Evolutionary conservation across 2,797 vertebrate genomes (phyloP).

Genomic region (Crenichthys baileyi): DNA sequence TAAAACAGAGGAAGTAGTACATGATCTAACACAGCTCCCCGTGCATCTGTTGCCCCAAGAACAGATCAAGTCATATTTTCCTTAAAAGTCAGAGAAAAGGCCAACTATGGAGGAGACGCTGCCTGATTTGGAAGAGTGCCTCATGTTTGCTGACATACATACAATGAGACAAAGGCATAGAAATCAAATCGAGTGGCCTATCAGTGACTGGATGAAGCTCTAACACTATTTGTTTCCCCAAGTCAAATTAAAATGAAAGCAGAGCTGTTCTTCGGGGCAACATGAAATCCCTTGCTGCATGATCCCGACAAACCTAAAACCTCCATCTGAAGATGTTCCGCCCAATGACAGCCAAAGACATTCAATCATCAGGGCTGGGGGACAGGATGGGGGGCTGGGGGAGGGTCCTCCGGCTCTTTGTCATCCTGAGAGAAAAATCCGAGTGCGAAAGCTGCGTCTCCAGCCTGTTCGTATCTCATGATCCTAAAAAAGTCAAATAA

Average conservation of each 20-base stretch:
- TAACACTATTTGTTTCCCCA: background rate
- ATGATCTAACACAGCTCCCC: slow-evolving; percentile 66
- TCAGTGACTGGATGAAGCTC: background rate
- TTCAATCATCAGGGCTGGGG: slow-evolving; percentile 79
- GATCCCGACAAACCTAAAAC: slow-evolving; percentile 53
- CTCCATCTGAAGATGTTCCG: slow-evolving; percentile 58
- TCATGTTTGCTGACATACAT: slow-evolving; percentile 5
- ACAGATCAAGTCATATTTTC: slow-evolving; percentile 42
- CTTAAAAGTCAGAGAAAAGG: background rate
- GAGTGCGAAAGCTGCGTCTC: slow-evolving; percentile 56
- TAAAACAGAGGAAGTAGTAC: slow-evolving; percentile 70
- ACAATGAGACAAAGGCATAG: slow-evolving; percentile 24
- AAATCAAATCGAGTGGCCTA: slow-evolving; percentile 23
- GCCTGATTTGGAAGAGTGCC: background rate
- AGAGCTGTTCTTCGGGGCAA: slow-evolving; percentile 69
- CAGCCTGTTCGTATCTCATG: slow-evolving; percentile 63
- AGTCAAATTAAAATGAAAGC: slow-evolving; percentile 14
- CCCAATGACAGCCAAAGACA: slow-evolving; percentile 82
- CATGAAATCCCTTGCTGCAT: slow-evolving; percentile 28
- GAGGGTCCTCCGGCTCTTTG: slow-evolving; percentile 31
- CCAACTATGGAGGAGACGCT: slow-evolving; percentile 10
- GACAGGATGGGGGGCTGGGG: background rate
- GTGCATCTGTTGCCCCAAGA: slow-evolving; percentile 62
- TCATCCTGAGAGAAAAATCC: slow-evolving; percentile 86
- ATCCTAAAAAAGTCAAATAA: slow-evolving; percentile 76